phyloP scores from a whole-genome alignment of 37 sponge, comb jelly and placozoan genomes.

The Spongia lamella region DNA sequence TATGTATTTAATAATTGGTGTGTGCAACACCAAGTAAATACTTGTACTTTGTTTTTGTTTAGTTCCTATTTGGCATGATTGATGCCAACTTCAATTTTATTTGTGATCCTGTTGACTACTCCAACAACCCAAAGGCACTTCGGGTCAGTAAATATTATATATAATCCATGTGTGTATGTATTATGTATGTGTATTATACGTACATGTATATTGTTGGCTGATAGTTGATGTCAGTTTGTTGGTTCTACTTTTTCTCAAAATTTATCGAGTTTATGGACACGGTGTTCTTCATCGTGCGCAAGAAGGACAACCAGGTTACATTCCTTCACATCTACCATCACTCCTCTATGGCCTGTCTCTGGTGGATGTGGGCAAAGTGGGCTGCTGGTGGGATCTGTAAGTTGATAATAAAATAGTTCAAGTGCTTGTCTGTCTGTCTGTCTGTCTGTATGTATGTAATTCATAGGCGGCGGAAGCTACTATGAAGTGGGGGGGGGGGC shows the following conservation, averaged over 20 bases:
- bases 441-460: neutral
- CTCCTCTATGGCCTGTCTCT: slow-evolving; percentile 50
- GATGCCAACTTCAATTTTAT: slow-evolving; percentile 13
- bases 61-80: slow-evolving; percentile 28
- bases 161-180: too few relatives aligned
- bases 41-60: too few relatives aligned
- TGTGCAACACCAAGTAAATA: too few relatives aligned
- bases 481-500: too few relatives aligned
- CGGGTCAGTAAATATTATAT: slow-evolving; percentile 34
- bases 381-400: slow-evolving; percentile 65
- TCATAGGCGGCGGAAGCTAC: too few relatives aligned
- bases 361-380: slow-evolving; percentile 81
- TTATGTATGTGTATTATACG: too few relatives aligned
- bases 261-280: slow-evolving; percentile 78
- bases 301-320: slow-evolving; percentile 75
- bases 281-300: slow-evolving; percentile 71
- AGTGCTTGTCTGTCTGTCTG: too few relatives aligned
- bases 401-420: too few relatives aligned
- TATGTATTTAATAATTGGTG: too few relatives aligned
- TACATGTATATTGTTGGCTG: neutral
- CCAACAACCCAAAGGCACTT: slow-evolving; percentile 3
- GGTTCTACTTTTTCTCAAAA: slow-evolving; percentile 79
- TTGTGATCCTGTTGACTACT: slow-evolving; percentile 35
- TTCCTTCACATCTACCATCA: slow-evolving; percentile 86
- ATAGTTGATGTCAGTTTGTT: slow-evolving; percentile 56